phyloP scores from a whole-genome alignment of 2,113 vertebrate genomes.

The Thamnaconus septentrionalis region DNA sequence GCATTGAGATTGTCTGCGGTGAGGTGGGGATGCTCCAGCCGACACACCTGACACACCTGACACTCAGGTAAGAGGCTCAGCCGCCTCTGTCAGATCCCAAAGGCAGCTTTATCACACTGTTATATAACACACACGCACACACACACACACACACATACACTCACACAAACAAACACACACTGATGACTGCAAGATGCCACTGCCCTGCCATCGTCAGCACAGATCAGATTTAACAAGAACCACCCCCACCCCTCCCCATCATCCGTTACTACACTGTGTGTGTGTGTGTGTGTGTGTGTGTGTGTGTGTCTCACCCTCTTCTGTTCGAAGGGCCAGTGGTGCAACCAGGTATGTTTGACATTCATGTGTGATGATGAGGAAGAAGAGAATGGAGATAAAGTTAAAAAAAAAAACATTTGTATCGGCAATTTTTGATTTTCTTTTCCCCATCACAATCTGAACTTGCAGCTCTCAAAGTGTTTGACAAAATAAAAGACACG shows the following conservation, averaged over 20 bases:
- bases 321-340: not conserved
- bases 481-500: too few relatives aligned
- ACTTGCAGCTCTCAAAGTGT: too few relatives aligned
- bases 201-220: conserved; percentile 70
- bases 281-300: conserved; percentile 8
- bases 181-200: conserved; percentile 28
- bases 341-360: too few relatives aligned
- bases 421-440: too few relatives aligned
- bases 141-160: conserved; percentile 33
- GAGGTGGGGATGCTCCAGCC: conserved; percentile 37
- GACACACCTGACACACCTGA: conserved; percentile 52
- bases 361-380: too few relatives aligned
- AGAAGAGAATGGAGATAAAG: too few relatives aligned
- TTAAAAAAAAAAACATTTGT: too few relatives aligned
- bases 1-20: not conserved
- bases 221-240: conserved; percentile 65
- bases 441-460: too few relatives aligned
- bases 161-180: conserved; percentile 33
- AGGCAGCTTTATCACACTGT: conserved; percentile 77
- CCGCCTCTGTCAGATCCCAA: conserved; percentile 78
- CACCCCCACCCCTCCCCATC: conserved; percentile 53
- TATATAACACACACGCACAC: conserved; percentile 56
- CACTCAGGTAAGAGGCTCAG: conserved; percentile 72
- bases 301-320: not conserved
- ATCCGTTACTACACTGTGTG: conserved; percentile 34